Percentiles rank a stretch among this genome's conserved stretches.
phyloP scores from a whole-genome alignment of 2,888 invertebrate species.

The Girardia tigrina region DNA sequence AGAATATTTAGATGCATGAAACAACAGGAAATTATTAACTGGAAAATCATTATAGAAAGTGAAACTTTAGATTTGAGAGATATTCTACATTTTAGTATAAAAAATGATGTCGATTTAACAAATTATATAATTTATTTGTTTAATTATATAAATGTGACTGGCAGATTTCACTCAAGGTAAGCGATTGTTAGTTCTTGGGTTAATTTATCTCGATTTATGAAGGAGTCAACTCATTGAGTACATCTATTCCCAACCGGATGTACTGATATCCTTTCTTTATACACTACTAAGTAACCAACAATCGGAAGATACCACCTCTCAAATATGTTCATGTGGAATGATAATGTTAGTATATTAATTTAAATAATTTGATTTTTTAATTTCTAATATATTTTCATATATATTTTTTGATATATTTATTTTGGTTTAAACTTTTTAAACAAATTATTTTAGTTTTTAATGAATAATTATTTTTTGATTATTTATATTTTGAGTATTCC shows the following conservation, averaged over 20 bases:
- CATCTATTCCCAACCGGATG: not conserved
- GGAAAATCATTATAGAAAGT: not conserved
- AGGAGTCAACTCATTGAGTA: not conserved
- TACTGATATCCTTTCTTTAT: not conserved
- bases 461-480: no score
- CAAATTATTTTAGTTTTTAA: no score
- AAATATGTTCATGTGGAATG: constrained; percentile 4
- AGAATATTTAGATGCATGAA: not conserved
- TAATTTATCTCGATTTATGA: not conserved
- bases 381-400: not conserved
- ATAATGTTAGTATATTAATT: not conserved
- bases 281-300: not conserved
- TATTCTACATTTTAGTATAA: not conserved
- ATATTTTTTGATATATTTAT: no score
- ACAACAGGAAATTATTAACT: not conserved
- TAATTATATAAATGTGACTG: not conserved
- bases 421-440: no score
- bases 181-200: not conserved
- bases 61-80: constrained; percentile 11
- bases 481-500: no score
- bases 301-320: not conserved
- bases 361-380: not conserved
- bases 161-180: not conserved
- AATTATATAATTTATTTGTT: not conserved
- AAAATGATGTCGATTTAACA: not conserved